phyloP scores from a whole-genome alignment of 1,140 invertebrate species.

The Ceratosolen solmsi region DNA sequence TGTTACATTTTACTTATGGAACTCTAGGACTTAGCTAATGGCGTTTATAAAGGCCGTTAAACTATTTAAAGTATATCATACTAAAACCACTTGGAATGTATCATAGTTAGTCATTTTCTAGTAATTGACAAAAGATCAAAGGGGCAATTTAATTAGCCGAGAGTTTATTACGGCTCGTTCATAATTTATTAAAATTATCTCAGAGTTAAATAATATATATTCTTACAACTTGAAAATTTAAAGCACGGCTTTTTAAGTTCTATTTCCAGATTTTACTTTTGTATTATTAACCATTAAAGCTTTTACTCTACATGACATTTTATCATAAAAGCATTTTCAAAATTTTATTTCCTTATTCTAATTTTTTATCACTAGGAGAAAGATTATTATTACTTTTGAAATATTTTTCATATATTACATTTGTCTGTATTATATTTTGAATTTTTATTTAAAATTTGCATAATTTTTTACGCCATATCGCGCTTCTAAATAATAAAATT shows the following conservation, averaged over 20 bases:
- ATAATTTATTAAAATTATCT: neutral
- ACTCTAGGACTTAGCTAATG: neutral
- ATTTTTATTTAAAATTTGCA: too few relatives aligned
- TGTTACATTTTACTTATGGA: neutral
- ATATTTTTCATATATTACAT: too few relatives aligned
- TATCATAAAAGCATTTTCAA: slow-evolving; percentile 10
- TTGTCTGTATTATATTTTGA: too few relatives aligned
- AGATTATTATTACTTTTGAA: too few relatives aligned
- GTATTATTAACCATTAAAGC: neutral
- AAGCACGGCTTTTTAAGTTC: neutral
- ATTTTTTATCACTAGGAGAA: too few relatives aligned
- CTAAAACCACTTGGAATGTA: neutral
- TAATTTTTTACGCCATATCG: too few relatives aligned
- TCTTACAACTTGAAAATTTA: neutral
- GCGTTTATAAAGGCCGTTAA: neutral
- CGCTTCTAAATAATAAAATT: too few relatives aligned
- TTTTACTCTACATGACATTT: neutral
- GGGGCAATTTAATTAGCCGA: neutral
- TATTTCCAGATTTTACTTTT: neutral
- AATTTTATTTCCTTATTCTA: neutral
- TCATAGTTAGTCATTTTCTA: neutral
- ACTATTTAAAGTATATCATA: neutral
- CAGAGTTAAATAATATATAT: neutral
- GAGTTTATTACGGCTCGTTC: neutral
- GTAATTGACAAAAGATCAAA: neutral